These are phyloP conservation scores for Amphipyra tragopoginis DNA, from an alignment of 2,888 invertebrate genomes.

Conservation along the genomic window DNA sequence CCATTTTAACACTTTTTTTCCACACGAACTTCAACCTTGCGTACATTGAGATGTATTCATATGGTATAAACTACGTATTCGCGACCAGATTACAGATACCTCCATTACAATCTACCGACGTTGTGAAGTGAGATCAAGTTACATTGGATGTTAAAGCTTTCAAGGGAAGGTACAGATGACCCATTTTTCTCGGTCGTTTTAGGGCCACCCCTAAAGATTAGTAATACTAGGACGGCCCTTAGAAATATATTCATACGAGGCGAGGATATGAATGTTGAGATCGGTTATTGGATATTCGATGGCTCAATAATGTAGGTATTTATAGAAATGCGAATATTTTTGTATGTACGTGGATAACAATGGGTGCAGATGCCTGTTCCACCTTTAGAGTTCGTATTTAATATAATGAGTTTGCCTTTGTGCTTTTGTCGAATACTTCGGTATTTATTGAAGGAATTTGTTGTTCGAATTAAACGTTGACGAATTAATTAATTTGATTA, in stretches of 20 bases:
- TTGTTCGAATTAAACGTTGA: constrained; percentile 14
- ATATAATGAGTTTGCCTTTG: constrained; percentile 27
- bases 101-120: constrained; percentile 13
- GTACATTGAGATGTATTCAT: constrained; percentile 80
- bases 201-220: constrained; percentile 75
- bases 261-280: constrained; percentile 69
- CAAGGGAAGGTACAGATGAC: constrained; percentile 77
- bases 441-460: constrained; percentile 19
- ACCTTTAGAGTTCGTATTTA: constrained; percentile 30
- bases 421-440: constrained; percentile 31
- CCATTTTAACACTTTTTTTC: constrained; percentile 79
- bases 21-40: constrained; percentile 76
- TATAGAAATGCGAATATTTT: constrained; percentile 58
- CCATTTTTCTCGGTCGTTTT: constrained; percentile 77
- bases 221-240: constrained; percentile 71
- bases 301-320: constrained; percentile 58
- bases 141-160: constrained; percentile 67
- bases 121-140: constrained; percentile 48
- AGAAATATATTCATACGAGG: constrained; percentile 75
- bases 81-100: constrained; percentile 64
- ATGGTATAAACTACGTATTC: constrained; percentile 75
- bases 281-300: constrained; percentile 71
- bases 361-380: constrained; percentile 21
- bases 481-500: constrained; percentile 44
- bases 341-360: constrained; percentile 51